phyloP scores from a whole-genome alignment of 2,113 vertebrate genomes.

The Phrynosoma blainvillii region DNA sequence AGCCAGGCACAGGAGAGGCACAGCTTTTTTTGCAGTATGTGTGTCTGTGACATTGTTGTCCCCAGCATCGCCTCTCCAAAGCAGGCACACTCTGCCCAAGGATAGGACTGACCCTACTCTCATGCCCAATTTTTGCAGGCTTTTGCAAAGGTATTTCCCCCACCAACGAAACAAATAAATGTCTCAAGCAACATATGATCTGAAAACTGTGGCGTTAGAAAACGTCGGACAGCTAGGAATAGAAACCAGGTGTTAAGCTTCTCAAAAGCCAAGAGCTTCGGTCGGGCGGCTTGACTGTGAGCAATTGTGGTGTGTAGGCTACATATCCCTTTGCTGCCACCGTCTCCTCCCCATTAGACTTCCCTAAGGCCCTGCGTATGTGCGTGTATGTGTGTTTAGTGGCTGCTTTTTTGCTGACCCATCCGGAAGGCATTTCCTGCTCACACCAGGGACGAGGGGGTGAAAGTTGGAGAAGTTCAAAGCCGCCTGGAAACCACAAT shows the following conservation, averaged over 20 bases:
- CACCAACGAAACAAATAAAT: no score
- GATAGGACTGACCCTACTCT: no score
- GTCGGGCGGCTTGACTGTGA: no score
- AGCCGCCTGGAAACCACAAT: constrained; percentile 26
- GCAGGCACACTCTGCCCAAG: no score
- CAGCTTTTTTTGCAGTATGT: no score
- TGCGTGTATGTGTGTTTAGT: neutral
- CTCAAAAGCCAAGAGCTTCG: neutral
- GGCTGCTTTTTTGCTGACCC: constrained; percentile 24
- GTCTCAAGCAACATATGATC: no score
- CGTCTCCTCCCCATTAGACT: neutral
- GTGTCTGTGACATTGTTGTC: no score
- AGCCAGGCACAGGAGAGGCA: no score
- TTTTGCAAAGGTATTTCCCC: no score
- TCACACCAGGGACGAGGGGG: constrained; percentile 24
- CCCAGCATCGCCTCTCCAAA: no score
- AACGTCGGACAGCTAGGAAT: neutral
- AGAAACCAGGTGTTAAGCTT: neutral
- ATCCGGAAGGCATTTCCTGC: constrained; percentile 39
- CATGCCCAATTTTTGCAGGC: no score
- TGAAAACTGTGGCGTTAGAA: neutral
- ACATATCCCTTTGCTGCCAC: no score
- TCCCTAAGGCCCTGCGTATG: neutral
- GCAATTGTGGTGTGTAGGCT: neutral
- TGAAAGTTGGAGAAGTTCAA: constrained; percentile 35